Evolutionary conservation across 2,888 invertebrate species (phyloP).

Genomic region (Operophtera brumata): DNA sequence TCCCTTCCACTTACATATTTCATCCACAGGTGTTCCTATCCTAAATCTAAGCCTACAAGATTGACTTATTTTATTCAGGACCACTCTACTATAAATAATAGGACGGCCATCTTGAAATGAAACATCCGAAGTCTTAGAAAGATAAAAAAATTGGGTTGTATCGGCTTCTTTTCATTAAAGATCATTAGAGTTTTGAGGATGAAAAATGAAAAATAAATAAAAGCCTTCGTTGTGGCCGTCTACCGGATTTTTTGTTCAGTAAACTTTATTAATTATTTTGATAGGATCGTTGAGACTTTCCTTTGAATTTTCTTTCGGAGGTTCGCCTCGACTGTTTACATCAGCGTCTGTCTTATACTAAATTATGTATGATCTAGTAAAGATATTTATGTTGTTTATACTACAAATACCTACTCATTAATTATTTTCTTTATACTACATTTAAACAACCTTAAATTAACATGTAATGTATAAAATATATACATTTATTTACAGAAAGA

Average conservation of each 20-base stretch:
- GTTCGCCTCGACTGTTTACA: slow-evolving; percentile 15
- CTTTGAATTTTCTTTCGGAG: slow-evolving; percentile 26
- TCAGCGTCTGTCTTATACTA: slow-evolving; percentile 14
- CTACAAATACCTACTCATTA: too few relatives aligned
- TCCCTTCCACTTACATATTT: not conserved
- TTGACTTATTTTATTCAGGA: slow-evolving; percentile 44
- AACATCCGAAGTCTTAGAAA: slow-evolving; percentile 43
- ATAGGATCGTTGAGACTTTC: slow-evolving; percentile 24
- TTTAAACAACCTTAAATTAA: not conserved
- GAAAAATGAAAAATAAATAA: slow-evolving; percentile 70
- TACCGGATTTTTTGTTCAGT: slow-evolving; percentile 31
- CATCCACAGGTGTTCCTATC: slow-evolving; percentile 35
- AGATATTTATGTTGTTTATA: not conserved
- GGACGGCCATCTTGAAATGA: slow-evolving; percentile 52
- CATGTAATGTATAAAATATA: too few relatives aligned
- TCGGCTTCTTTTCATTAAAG: slow-evolving; percentile 72
- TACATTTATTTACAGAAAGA: too few relatives aligned
- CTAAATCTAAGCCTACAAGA: slow-evolving; percentile 36
- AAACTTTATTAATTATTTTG: slow-evolving; percentile 33
- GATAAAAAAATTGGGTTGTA: slow-evolving; percentile 37
- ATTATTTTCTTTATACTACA: not conserved
- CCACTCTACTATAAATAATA: slow-evolving; percentile 56
- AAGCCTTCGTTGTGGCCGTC: slow-evolving; percentile 51
- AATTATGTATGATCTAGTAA: not conserved
- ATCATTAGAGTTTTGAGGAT: slow-evolving; percentile 71